Percentiles rank a stretch among this genome's conserved stretches.
Evolutionary conservation across 2,797 vertebrate genomes (phyloP).

Genomic region (Spinus olivaceus): DNA sequence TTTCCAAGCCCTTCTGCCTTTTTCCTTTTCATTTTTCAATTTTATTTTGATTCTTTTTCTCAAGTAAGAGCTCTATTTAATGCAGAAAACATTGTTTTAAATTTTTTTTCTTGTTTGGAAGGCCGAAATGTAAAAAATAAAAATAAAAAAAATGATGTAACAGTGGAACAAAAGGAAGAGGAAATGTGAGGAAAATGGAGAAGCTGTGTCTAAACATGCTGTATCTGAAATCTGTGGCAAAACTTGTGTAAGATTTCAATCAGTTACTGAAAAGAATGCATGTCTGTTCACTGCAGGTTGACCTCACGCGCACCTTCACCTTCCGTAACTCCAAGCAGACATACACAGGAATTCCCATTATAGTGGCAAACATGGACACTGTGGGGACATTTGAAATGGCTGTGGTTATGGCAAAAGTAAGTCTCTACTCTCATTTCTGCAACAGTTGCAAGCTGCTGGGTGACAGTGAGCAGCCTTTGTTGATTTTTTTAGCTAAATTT

Average conservation of each 20-base stretch:
- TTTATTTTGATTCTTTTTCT: not conserved
- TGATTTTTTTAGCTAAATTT: not conserved
- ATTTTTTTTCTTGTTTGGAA: not conserved
- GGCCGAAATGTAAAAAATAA: not conserved
- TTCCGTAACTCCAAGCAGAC: slow-evolving; percentile 98
- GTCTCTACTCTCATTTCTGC: slow-evolving; percentile 14
- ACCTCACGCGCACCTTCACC: slow-evolving; percentile 90
- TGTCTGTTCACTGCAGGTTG: slow-evolving; percentile 78
- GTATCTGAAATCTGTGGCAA: not conserved
- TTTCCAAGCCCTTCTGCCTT: not conserved
- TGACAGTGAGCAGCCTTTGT: not conserved
- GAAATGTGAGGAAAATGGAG: not conserved
- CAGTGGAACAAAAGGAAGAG: not conserved
- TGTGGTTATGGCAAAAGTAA: slow-evolving; percentile 90
- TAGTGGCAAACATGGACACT: slow-evolving; percentile 98
- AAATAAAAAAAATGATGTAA: not conserved
- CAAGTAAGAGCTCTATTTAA: not conserved
- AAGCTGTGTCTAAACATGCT: not conserved
- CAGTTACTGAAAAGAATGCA: not conserved
- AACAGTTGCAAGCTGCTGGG: not conserved
- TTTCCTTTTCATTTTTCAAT: not conserved
- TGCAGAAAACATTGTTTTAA: not conserved
- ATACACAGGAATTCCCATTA: slow-evolving; percentile 93
- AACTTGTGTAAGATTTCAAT: not conserved
- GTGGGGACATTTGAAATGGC: slow-evolving; percentile 99